Evolutionary conservation across 1,140 invertebrate genomes (phyloP).

Genomic region (Coenobita brevimanus): DNA sequence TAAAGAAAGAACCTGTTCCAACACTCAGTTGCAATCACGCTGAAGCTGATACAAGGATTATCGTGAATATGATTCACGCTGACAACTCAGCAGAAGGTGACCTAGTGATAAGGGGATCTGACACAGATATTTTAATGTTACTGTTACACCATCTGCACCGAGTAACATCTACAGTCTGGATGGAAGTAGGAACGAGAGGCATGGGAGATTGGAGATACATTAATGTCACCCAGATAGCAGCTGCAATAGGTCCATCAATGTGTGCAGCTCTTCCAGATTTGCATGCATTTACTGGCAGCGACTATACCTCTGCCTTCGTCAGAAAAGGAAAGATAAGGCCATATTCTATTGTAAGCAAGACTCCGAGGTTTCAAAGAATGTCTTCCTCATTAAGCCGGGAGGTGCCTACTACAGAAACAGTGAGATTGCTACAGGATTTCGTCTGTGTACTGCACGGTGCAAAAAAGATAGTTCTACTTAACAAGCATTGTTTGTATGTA

Average conservation of each 20-base stretch:
- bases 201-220: no score
- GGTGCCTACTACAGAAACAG: background rate
- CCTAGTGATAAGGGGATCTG: no score
- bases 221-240: no score
- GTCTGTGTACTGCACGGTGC: conserved; percentile 13
- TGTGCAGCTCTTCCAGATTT: background rate
- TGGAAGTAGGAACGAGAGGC: no score
- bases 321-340: conserved; percentile 22
- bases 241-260: background rate
- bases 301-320: conserved; percentile 28
- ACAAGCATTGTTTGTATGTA: conserved; percentile 2
- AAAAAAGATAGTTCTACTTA: conserved; percentile 1
- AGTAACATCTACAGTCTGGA: no score
- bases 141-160: no score
- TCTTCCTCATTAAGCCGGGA: background rate
- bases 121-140: no score
- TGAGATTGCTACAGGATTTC: background rate
- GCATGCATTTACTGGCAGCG: conserved; percentile 22
- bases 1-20: no score
- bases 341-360: background rate
- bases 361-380: background rate
- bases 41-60: no score
- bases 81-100: no score
- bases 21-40: background rate
- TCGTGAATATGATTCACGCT: no score